phyloP scores from a whole-genome alignment of 2,797 vertebrate genomes.

The Sebastes goodei region DNA sequence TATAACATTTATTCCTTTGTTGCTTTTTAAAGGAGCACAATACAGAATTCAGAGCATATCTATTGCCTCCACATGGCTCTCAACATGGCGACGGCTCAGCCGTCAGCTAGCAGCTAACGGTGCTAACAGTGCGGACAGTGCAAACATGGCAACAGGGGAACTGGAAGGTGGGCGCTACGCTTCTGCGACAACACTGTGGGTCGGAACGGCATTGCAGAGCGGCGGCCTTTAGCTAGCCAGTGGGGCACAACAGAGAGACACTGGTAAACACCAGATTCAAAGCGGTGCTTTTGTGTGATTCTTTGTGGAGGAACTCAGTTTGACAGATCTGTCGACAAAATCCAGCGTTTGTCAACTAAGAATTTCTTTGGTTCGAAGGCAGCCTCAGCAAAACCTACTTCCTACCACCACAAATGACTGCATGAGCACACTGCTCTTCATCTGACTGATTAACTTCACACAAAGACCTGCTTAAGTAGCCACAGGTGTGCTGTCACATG shows the following conservation, averaged over 20 bases:
- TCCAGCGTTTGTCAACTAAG: neutral
- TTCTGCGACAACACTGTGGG: neutral
- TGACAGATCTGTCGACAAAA: neutral
- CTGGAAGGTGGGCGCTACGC: neutral
- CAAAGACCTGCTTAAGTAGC: slow-evolving; percentile 20
- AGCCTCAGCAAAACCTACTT: neutral
- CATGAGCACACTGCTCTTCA: neutral
- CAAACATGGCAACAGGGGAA: neutral
- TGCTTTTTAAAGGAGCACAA: neutral
- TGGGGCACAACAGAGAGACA: too few species aligned
- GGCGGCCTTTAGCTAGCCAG: too few species aligned
- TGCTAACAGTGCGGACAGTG: too few species aligned
- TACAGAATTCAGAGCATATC: neutral
- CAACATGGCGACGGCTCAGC: too few species aligned
- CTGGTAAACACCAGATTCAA: too few species aligned
- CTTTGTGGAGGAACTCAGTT: neutral
- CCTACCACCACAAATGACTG: too few species aligned
- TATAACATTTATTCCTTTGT: too few species aligned
- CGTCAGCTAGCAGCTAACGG: too few species aligned
- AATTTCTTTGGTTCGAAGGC: neutral
- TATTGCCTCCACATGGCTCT: neutral
- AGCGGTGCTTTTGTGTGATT: neutral
- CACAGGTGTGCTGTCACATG: slow-evolving; percentile 48
- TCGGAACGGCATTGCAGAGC: neutral
- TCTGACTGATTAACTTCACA: slow-evolving; percentile 12